phyloP scores from a whole-genome alignment of 2,888 invertebrate species.

The Nowickia ferox region DNA sequence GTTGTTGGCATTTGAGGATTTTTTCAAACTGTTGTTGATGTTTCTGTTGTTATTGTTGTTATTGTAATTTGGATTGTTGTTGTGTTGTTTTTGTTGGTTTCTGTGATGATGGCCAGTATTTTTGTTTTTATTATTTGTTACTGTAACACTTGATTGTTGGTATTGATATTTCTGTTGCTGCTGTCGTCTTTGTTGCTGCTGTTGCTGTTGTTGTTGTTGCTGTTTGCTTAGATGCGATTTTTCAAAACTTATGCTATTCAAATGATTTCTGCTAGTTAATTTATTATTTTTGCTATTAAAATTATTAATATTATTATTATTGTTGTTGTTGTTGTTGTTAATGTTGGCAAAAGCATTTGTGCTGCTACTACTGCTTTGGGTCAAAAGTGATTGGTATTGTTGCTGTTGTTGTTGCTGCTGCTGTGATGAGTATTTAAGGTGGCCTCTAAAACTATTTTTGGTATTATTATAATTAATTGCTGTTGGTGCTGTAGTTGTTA shows the following conservation, averaged over 20 bases:
- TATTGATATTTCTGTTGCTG: constrained; percentile 73
- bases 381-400: constrained; percentile 48
- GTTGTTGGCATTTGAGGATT: constrained; percentile 76
- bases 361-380: constrained; percentile 54
- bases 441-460: constrained; percentile 83
- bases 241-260: constrained; percentile 55
- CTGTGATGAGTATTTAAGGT: constrained; percentile 77
- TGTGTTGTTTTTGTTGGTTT: constrained; percentile 42
- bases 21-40: constrained; percentile 57
- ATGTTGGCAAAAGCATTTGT: constrained; percentile 55
- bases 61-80: constrained; percentile 40
- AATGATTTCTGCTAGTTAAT: constrained; percentile 72
- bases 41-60: constrained; percentile 46
- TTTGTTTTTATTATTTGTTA: constrained; percentile 52
- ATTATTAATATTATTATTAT: constrained; percentile 72
- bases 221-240: constrained; percentile 54
- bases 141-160: constrained; percentile 63
- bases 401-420: constrained; percentile 71
- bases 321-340: constrained; percentile 71
- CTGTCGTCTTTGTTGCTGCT: constrained; percentile 70
- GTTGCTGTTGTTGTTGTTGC: constrained; percentile 68
- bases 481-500: constrained; percentile 76
- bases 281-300: constrained; percentile 75
- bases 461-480: constrained; percentile 76
- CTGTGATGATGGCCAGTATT: constrained; percentile 54